Conservation (phyloP, 2,113 vertebrate species). For the Acinonyx jubatus region DNA sequence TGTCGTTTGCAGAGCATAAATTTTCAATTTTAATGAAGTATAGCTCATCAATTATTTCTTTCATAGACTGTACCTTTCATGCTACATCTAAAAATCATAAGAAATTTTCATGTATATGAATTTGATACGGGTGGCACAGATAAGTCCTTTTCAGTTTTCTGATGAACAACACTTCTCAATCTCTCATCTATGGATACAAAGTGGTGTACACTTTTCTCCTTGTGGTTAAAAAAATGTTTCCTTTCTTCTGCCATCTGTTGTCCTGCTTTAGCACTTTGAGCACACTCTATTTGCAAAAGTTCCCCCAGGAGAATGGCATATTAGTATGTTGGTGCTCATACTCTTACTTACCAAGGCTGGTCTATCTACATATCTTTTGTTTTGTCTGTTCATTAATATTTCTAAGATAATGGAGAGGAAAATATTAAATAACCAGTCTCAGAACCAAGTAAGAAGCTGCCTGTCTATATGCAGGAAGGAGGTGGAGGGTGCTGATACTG, state of each 20-base stretch:
- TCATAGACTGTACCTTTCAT: background rate
- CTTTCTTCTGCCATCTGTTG: background rate
- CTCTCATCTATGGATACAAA: background rate
- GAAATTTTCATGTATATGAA: background rate
- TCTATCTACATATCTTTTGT: background rate
- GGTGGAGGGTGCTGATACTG: background rate
- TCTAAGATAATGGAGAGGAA: background rate
- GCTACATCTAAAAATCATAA: background rate
- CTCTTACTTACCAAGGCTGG: background rate
- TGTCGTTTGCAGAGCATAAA: background rate
- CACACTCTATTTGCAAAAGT: background rate
- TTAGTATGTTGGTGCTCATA: background rate
- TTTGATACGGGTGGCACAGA: background rate
- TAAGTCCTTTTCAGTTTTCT: background rate
- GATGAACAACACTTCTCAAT: background rate
- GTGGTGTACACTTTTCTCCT: background rate
- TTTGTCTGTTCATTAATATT: background rate
- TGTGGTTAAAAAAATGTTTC: background rate
- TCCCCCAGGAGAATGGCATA: background rate
- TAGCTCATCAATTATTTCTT: background rate
- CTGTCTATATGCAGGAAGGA: background rate
- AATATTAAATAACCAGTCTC: background rate
- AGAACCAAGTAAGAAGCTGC: background rate
- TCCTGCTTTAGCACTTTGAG: background rate
- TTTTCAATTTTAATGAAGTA: background rate